Percentiles rank a stretch among this genome's conserved stretches.
Conservation (phyloP, 2,113 vertebrate species). For the Neolamprologus fasciatus region DNA sequence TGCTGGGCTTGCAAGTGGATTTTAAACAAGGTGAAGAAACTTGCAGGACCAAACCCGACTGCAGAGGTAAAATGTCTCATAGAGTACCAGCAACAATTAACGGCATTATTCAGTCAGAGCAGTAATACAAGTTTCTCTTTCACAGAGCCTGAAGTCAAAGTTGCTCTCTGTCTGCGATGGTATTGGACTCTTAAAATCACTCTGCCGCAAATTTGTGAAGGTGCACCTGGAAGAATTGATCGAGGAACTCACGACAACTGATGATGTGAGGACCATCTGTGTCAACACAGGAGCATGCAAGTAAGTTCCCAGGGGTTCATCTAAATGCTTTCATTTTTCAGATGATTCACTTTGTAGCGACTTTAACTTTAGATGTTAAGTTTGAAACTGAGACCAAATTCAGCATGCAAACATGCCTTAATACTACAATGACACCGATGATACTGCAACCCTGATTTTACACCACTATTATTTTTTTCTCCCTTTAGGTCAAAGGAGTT, state of each 20-base stretch:
- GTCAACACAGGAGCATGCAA: conserved; percentile 38
- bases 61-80: not conserved
- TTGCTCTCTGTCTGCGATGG: conserved; percentile 1
- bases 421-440: not conserved
- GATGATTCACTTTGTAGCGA: not conserved
- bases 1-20: conserved; percentile 55
- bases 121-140: not conserved
- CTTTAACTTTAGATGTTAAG: not conserved
- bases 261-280: conserved; percentile 54
- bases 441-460: not conserved
- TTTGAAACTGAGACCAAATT: not conserved
- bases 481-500: conserved; percentile 20
- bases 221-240: not conserved
- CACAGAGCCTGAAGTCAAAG: not conserved
- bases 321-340: not conserved
- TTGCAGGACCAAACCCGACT: not conserved
- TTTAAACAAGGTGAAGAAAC: conserved; percentile 21
- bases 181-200: conserved; percentile 15
- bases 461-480: not conserved
- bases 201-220: conserved; percentile 28
- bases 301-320: conserved; percentile 19
- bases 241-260: conserved; percentile 48
- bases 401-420: not conserved
- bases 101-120: not conserved
- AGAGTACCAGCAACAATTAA: not conserved